These are phyloP conservation scores for Falco columbarius DNA, from an alignment of 2,797 vertebrate species.

Conservation along the genomic window DNA sequence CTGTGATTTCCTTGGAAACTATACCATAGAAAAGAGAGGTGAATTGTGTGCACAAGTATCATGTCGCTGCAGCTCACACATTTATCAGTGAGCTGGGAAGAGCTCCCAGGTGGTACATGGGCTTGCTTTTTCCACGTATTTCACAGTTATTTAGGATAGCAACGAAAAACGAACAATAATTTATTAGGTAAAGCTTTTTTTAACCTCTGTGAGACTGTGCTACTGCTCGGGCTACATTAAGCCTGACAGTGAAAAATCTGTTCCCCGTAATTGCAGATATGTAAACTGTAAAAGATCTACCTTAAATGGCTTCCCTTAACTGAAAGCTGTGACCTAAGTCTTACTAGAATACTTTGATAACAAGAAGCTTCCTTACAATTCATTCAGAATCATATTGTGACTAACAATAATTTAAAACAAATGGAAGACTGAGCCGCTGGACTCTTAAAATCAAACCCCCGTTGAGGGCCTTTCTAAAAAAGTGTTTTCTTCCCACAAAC, in stretches of 20 bases:
- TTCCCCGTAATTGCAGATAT: not conserved
- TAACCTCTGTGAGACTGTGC: not conserved
- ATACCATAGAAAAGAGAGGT: not conserved
- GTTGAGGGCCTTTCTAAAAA: not conserved
- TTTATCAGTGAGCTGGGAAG: not conserved
- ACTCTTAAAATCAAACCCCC: slow-evolving; percentile 1
- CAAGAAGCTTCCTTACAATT: not conserved
- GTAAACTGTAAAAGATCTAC: not conserved
- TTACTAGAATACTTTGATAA: not conserved
- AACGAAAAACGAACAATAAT: not conserved
- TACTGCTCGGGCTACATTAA: not conserved
- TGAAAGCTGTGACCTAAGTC: slow-evolving; percentile 33
- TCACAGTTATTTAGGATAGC: not conserved
- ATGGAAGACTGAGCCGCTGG: not conserved
- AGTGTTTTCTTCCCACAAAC: not conserved
- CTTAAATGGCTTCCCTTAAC: not conserved
- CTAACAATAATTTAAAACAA: not conserved
- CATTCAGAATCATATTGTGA: slow-evolving; percentile 1
- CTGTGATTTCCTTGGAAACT: not conserved
- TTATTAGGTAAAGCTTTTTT: not conserved
- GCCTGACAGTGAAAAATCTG: not conserved
- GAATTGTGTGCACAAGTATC: not conserved
- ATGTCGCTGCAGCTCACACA: not conserved
- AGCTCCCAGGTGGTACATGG: not conserved
- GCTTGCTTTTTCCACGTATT: not conserved